Conservation (phyloP, 2,888 invertebrate species). For the Erannis defoliaria region DNA sequence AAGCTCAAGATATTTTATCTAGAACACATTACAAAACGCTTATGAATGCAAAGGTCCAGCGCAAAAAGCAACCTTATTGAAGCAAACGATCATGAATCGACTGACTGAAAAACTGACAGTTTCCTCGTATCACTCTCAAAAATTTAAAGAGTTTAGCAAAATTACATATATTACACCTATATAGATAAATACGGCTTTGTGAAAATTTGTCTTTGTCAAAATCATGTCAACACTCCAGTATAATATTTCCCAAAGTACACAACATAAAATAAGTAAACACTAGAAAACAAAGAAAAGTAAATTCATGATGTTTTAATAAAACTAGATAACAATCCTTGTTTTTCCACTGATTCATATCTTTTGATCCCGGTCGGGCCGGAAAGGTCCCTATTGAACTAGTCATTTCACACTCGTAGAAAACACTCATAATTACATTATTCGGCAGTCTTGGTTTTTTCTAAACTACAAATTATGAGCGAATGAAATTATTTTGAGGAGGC, state of each 20-base stretch:
- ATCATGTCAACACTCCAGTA: no score
- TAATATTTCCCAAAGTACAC: neutral
- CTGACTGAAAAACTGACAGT: no score
- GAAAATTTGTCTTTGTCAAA: no score
- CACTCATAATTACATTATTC: constrained; percentile 84
- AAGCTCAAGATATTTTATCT: no score
- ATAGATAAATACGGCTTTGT: no score
- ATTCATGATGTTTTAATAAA: constrained; percentile 6
- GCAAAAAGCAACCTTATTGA: no score
- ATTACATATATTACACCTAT: no score
- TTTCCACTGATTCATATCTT: constrained; percentile 59
- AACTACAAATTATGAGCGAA: constrained; percentile 79
- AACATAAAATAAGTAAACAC: neutral
- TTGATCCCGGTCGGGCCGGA: constrained; percentile 42
- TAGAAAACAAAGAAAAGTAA: neutral
- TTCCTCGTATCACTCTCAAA: no score
- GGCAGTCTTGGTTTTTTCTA: constrained; percentile 75
- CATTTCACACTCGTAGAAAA: constrained; percentile 78
- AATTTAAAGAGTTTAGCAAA: no score
- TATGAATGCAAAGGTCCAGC: no score
- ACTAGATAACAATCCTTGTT: neutral
- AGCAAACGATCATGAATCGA: no score
- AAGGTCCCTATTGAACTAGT: constrained; percentile 75
- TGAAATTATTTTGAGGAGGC: constrained; percentile 80
- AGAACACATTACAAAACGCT: no score